These are phyloP conservation scores for Hippopotamus amphibius DNA, from an alignment of 2,113 vertebrate genomes.

Conservation along the genomic window DNA sequence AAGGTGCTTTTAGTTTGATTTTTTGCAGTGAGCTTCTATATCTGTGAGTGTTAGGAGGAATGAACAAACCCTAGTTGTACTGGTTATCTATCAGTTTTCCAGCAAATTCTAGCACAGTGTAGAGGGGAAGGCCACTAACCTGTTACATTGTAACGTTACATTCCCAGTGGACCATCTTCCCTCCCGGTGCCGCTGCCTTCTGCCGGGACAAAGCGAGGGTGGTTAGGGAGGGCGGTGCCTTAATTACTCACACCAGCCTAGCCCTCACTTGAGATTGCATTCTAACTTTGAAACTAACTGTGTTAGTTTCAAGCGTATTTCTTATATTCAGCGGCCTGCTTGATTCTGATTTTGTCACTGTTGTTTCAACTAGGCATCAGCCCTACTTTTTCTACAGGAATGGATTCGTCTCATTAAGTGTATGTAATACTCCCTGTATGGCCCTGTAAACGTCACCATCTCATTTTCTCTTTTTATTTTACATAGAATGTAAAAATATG, in stretches of 20 bases:
- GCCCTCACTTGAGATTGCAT: neutral
- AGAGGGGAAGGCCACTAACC: neutral
- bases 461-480: constrained; percentile 43
- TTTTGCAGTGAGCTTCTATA: constrained; percentile 2
- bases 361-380: neutral
- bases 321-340: neutral
- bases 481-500: neutral
- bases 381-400: neutral
- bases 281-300: neutral
- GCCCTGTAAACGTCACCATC: neutral
- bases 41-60: neutral
- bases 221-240: neutral
- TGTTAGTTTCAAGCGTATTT: neutral
- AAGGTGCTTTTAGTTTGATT: neutral
- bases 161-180: neutral
- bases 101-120: neutral
- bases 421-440: neutral
- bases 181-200: neutral
- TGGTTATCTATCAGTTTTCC: neutral
- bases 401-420: neutral
- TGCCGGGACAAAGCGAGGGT: neutral
- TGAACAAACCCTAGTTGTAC: neutral
- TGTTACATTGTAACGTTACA: neutral
- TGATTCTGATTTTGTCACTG: neutral
- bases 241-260: neutral